Evolutionary conservation across 2,113 vertebrate genomes (phyloP).

Genomic region (Clinocottus analis): DNA sequence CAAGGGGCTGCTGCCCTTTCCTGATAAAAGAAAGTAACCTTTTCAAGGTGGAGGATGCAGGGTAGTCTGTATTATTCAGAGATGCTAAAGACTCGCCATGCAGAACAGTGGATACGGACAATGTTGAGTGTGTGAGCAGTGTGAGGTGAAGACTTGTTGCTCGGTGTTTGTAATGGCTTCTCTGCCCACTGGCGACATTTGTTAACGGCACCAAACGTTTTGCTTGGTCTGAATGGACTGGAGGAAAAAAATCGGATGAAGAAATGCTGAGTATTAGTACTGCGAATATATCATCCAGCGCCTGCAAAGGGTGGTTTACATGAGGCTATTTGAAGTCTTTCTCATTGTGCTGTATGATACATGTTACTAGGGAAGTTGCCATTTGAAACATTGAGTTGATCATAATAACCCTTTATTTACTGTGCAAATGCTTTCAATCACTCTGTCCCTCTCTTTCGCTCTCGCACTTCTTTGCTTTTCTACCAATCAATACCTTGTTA

Average conservation of each 20-base stretch:
- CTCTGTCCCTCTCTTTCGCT: constrained; percentile 42
- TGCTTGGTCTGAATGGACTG: constrained; percentile 45
- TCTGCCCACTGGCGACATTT: constrained; percentile 47
- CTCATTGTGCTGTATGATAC: constrained; percentile 44
- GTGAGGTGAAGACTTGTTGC: constrained; percentile 26
- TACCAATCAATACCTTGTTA: constrained; percentile 74
- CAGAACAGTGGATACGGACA: background rate
- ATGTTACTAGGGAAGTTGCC: constrained; percentile 42
- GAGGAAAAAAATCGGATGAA: constrained; percentile 1
- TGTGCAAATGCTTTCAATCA: constrained; percentile 69
- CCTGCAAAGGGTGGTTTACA: constrained; percentile 43
- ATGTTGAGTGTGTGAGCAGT: constrained; percentile 28
- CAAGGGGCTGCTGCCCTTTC: constrained; percentile 65
- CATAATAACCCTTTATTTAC: constrained; percentile 54
- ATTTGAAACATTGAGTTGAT: constrained; percentile 44
- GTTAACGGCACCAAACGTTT: constrained; percentile 33
- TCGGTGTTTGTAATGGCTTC: constrained; percentile 49
- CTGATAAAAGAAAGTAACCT: constrained; percentile 64
- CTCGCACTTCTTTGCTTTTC: constrained; percentile 43
- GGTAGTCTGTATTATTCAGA: constrained; percentile 45
- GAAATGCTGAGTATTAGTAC: constrained; percentile 29
- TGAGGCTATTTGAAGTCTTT: constrained; percentile 23
- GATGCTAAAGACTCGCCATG: constrained; percentile 44
- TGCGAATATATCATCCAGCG: constrained; percentile 23
- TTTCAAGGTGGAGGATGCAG: constrained; percentile 47